Base-by-base conservation (phyloP, 2,888 invertebrate genomes). In the Linyphia triangularis region DNA sequence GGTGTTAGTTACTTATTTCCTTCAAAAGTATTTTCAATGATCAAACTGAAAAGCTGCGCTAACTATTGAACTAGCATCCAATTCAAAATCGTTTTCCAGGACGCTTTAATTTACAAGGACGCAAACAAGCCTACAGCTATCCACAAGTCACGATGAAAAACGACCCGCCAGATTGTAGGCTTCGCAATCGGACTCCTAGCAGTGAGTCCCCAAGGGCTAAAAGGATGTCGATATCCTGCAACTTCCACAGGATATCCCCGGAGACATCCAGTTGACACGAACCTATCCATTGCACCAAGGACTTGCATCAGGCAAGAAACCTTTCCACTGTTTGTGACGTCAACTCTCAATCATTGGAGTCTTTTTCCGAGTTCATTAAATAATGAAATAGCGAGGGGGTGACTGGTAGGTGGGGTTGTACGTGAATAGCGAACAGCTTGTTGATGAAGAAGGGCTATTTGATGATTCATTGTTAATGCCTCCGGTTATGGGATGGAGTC, bases 341-440 rank as follows among this genome's bases (percentile, higher is more conserved):
- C 69, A 78, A 70, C 77, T 43, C 73, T 75, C 81, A 65, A 86
- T 81, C 86, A 81, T 81, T 65, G 81, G 73, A 75, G 59, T 43
- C 81, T 75, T 81, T 86, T 67, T 81, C 86, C 59, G 26, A 81
- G 86, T 86, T 86, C 86, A 86, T 86, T 86, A 86, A 86, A 86
- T 86, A 81, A 86, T 81, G 59, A 81, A 81, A 72, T 61, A 40
- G 43, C 24, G 40, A 67, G 16, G 59, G 75, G 65, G 69, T 70
- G 16, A 24, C 33, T 65, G 65, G 9, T 40, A 77, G 67, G 79
- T 59, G 81, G 81, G 69, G 69, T 75, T 43, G 22, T 10, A 16
- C 51, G 40, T 16, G 26, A 61, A 57, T 57, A 22, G 22, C 28
- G 43, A 59, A 59, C n/a, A 4, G 43, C 73, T 33, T 57, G 26